Evolutionary conservation across 2,113 vertebrate species (phyloP).

Genomic region (Anguilla rostrata): DNA sequence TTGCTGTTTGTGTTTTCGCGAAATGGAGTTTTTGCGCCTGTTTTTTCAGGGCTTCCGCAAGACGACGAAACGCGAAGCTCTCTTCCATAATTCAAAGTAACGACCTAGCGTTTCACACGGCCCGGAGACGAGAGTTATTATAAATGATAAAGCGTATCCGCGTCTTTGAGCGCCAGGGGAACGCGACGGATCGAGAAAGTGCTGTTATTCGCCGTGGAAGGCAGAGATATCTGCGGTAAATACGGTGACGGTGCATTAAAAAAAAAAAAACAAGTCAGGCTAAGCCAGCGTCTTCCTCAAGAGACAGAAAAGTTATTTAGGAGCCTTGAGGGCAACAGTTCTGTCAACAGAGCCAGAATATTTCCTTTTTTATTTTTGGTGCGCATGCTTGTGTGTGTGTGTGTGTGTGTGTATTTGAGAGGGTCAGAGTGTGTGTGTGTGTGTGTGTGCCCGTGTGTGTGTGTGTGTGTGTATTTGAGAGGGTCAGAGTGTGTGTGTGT

Average conservation of each 20-base stretch:
- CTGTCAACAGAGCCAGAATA: too few species aligned
- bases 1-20: not conserved
- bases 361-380: too few species aligned
- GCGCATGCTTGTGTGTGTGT: not conserved
- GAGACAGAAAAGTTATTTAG: too few species aligned
- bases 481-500: too few species aligned
- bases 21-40: not conserved
- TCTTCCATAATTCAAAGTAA: conserved; percentile 4
- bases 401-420: not conserved
- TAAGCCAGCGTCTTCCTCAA: too few species aligned
- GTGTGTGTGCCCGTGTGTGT: not conserved
- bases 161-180: not conserved
- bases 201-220: not conserved
- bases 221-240: too few species aligned
- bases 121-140: not conserved
- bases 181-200: not conserved
- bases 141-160: not conserved
- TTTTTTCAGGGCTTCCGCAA: not conserved
- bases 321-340: too few species aligned
- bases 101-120: not conserved
- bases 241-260: too few species aligned
- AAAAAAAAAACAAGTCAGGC: too few species aligned
- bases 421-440: too few species aligned
- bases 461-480: too few species aligned
- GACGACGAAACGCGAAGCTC: not conserved